Evolutionary conservation across 2,797 vertebrate species (phyloP).

Genomic region (Lepilemur septentrionalis): DNA sequence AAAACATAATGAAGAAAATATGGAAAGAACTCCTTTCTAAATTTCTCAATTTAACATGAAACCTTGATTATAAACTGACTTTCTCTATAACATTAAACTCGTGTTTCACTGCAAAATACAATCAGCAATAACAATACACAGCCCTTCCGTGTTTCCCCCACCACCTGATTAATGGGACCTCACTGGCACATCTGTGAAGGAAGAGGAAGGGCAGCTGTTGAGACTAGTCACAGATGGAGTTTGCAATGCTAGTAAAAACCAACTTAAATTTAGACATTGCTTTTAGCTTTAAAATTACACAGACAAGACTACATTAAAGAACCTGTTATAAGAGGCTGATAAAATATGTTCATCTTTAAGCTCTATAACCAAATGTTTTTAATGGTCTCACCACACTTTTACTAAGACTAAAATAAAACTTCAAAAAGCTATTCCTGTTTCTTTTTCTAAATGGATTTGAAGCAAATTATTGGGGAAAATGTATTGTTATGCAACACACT

Average conservation of each 20-base stretch:
- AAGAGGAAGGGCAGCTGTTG: constrained; percentile 55
- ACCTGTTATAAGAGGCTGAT: constrained; percentile 26
- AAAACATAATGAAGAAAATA: neutral
- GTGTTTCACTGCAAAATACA: constrained; percentile 73
- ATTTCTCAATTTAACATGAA: constrained; percentile 25
- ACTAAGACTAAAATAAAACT: constrained; percentile 60
- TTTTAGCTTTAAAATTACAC: constrained; percentile 50
- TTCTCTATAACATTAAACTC: constrained; percentile 69
- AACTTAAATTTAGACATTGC: constrained; percentile 62
- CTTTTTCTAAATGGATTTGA: constrained; percentile 29
- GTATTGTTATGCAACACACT: neutral
- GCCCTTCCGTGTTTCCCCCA: constrained; percentile 27
- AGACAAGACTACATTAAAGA: constrained; percentile 41
- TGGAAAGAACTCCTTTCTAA: neutral
- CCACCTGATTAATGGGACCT: constrained; percentile 38
- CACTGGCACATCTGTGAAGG: constrained; percentile 60
- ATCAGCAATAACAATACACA: constrained; percentile 72
- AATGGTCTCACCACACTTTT: constrained; percentile 21
- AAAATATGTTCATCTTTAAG: constrained; percentile 29
- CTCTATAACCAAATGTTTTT: constrained; percentile 38
- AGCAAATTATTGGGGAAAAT: neutral
- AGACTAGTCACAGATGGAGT: constrained; percentile 15
- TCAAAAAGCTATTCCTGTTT: constrained; percentile 6
- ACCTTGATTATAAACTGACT: constrained; percentile 65
- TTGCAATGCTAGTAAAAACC: constrained; percentile 69